Conservation (phyloP, 1,140 invertebrate genomes). For the Magallana angulata region DNA sequence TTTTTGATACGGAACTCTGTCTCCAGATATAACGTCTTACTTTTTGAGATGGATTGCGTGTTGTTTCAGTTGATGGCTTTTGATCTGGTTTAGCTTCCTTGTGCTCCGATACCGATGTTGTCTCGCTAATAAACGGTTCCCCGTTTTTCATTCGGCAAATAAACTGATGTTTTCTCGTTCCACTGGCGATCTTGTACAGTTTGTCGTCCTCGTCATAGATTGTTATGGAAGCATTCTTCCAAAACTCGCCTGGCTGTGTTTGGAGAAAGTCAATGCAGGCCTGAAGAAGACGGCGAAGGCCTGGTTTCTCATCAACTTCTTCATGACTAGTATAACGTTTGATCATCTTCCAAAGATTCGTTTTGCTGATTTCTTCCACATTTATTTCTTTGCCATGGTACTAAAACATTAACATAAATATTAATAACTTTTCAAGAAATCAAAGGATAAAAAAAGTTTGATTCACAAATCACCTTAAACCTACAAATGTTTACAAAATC, state of each 20-base stretch:
- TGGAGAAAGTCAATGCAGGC: not conserved
- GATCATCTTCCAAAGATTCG: conserved; percentile 11
- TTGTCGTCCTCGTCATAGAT: conserved; percentile 19
- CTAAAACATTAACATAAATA: too few species aligned
- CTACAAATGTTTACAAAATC: too few species aligned
- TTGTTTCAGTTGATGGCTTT: too few species aligned
- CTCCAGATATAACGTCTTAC: too few species aligned
- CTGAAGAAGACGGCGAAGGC: not conserved
- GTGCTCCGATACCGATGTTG: not conserved
- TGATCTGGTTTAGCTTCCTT: not conserved
- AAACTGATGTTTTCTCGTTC: conserved; percentile 15
- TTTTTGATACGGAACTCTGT: too few species aligned
- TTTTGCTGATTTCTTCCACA: conserved; percentile 5
- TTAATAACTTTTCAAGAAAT: too few species aligned
- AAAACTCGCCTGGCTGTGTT: not conserved
- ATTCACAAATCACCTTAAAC: too few species aligned
- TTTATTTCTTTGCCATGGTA: not conserved
- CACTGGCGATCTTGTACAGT: conserved; percentile 1
- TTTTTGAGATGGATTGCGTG: too few species aligned
- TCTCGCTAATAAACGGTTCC: not conserved
- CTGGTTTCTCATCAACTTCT: not conserved
- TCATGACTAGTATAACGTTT: not conserved
- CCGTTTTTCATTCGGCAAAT: conserved; percentile 1
- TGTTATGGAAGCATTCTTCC: not conserved
- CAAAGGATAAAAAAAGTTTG: too few species aligned